These are phyloP conservation scores for Drosophila parthenogenetica DNA, from an alignment of 2,888 invertebrate species.

Conservation along the genomic window DNA sequence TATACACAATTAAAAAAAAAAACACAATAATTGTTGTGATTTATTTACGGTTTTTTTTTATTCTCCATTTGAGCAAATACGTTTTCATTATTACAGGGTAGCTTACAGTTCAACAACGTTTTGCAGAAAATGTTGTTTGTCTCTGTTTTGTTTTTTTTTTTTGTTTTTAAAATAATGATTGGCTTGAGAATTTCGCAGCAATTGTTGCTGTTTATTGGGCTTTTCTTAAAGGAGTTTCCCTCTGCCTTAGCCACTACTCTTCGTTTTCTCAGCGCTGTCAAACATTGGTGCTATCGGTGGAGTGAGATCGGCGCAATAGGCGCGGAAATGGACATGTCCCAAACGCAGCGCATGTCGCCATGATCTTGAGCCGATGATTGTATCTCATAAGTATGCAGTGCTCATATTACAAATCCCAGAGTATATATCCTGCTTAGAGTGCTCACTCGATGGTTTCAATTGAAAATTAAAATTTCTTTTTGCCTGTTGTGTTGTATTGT, in stretches of 20 bases:
- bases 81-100: conserved; percentile 9
- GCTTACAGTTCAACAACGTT: not conserved
- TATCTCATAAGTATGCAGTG: conserved; percentile 74
- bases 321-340: conserved; percentile 35
- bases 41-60: too few relatives aligned
- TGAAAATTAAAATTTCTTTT: conserved; percentile 56
- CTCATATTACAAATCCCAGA: conserved; percentile 74
- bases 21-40: too few relatives aligned
- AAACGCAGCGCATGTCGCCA: conserved; percentile 12
- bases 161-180: conserved; percentile 12
- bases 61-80: too few relatives aligned
- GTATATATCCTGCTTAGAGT: conserved; percentile 65
- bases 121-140: not conserved
- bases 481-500: conserved; percentile 24
- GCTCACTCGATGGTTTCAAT: conserved; percentile 30
- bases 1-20: too few relatives aligned
- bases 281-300: conserved; percentile 29
- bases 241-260: not conserved
- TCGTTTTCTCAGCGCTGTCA: conserved; percentile 32
- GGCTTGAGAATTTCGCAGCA: conserved; percentile 1
- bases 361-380: conserved; percentile 46
- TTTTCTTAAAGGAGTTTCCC: conserved; percentile 39
- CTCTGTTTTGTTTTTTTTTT: conserved; percentile 1
- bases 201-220: conserved; percentile 16
- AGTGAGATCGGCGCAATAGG: conserved; percentile 35